These are phyloP conservation scores for cat (Felis catus) DNA, from an alignment of 2,113 vertebrate genomes.

Conservation along the genomic window F.catus_Fca126_mat1.0 CM031424.1:41753001-41753500, in stretches of 20 bases:
- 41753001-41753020: neutral
- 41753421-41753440: too few species aligned
- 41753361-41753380: too few species aligned
- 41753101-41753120: neutral
- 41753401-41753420: too few species aligned
- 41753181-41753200: neutral
- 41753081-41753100: neutral
- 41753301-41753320: too few species aligned
- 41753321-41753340: too few species aligned
- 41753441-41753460: too few species aligned
- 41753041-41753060: neutral
- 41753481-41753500: neutral
- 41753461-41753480: too few species aligned
- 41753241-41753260: neutral
- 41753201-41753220: conserved; percentile 26
- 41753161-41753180: neutral
- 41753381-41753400: too few species aligned
- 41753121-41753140: neutral
- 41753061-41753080: neutral
- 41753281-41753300: neutral
- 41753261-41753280: neutral
- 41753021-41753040: neutral
- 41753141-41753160: neutral
- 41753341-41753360: too few species aligned
- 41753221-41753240: neutral